Evolutionary conservation across 2,888 invertebrate species (phyloP).

Genomic region (Amphipoea lucens): DNA sequence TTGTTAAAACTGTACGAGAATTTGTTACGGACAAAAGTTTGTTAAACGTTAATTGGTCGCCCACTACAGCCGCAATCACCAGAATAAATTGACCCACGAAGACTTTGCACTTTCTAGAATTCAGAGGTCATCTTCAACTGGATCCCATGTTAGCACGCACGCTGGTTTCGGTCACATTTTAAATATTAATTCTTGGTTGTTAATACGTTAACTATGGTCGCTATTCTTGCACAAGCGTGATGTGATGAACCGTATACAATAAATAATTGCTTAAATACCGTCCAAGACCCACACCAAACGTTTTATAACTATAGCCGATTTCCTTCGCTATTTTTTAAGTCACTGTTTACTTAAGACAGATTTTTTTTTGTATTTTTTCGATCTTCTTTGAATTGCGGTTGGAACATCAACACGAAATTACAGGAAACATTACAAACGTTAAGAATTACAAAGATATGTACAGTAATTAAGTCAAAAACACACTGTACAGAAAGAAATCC

Average conservation of each 20-base stretch:
- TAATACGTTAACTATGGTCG: constrained; percentile 85
- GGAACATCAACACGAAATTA: constrained; percentile 63
- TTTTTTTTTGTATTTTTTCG: constrained; percentile 27
- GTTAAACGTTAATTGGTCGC: constrained; percentile 88
- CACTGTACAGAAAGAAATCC: constrained; percentile 74
- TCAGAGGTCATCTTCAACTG: constrained; percentile 38
- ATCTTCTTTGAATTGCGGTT: constrained; percentile 54
- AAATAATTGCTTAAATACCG: constrained; percentile 76
- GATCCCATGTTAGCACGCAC: constrained; percentile 70
- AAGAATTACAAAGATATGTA: constrained; percentile 59
- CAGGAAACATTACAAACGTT: constrained; percentile 72
- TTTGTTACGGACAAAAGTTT: constrained; percentile 87
- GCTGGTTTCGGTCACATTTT: constrained; percentile 82
- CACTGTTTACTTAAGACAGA: constrained; percentile 55
- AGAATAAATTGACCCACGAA: constrained; percentile 64
- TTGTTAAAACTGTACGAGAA: constrained; percentile 90
- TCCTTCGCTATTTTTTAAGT: constrained; percentile 54
- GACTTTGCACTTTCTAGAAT: constrained; percentile 2
- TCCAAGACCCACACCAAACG: constrained; percentile 68
- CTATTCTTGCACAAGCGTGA: constrained; percentile 79
- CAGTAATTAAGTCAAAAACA: constrained; percentile 72
- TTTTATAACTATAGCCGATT: constrained; percentile 66
- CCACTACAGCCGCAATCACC: constrained; percentile 76
- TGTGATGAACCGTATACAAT: constrained; percentile 85
- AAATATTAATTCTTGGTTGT: constrained; percentile 84